These are phyloP conservation scores for Gallinago jamesoni DNA, from an alignment of 2,113 vertebrate species.

Conservation along the genomic window DNA sequence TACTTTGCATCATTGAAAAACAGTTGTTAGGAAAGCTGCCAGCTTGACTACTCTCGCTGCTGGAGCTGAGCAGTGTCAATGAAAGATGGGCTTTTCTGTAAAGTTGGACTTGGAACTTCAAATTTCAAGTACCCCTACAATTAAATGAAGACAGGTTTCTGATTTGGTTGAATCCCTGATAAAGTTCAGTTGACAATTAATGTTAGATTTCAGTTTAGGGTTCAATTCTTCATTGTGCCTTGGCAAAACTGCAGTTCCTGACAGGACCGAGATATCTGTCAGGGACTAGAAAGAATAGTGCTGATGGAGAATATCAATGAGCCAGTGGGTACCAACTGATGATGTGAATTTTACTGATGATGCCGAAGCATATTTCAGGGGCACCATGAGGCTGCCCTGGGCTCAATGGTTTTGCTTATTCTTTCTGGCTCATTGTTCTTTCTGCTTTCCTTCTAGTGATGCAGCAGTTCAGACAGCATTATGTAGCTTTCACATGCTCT, in stretches of 20 bases:
- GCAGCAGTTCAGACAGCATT: not conserved
- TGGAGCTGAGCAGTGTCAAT: not conserved
- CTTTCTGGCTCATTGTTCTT: not conserved
- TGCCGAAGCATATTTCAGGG: not conserved
- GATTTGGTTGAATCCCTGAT: not conserved
- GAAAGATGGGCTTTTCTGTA: not conserved
- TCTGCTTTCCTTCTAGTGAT: not conserved
- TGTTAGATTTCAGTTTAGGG: not conserved
- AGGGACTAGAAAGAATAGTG: not conserved
- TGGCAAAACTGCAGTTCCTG: not conserved
- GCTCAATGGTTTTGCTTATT: not conserved
- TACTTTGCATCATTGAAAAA: not conserved
- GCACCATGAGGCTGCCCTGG: not conserved
- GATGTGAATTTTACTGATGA: not conserved
- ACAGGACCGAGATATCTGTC: not conserved
- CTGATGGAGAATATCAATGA: not conserved
- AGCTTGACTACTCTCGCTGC: not conserved
- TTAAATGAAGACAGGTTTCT: not conserved
- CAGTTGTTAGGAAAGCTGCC: not conserved
- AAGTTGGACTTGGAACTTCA: not conserved
- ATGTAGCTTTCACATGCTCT: not conserved
- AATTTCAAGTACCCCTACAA: not conserved
- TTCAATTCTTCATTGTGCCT: not conserved
- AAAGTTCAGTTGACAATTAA: not conserved
- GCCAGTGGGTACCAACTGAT: not conserved